Conservation (phyloP, 1,140 invertebrate species). For the Scaptomyza hsui region DNA sequence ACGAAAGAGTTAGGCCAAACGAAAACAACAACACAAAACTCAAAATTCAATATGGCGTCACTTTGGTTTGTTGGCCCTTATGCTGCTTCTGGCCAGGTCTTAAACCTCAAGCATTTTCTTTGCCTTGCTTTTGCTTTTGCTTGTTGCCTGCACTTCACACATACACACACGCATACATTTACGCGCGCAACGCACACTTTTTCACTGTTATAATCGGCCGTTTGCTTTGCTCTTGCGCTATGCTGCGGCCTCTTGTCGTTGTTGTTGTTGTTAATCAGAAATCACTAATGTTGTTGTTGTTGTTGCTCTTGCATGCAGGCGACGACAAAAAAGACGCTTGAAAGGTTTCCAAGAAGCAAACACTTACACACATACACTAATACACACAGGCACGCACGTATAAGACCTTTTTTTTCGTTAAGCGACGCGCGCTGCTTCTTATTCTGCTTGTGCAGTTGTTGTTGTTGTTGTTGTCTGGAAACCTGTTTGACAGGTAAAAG, state of each 20-base stretch:
- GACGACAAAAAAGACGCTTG: slow-evolving; percentile 63
- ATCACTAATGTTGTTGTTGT: slow-evolving; percentile 55
- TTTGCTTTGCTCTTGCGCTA: slow-evolving; percentile 53
- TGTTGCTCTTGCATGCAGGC: slow-evolving; percentile 48
- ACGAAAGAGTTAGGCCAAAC: slow-evolving; percentile 14
- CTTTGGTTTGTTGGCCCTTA: slow-evolving; percentile 45
- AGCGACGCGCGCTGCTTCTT: slow-evolving; percentile 39
- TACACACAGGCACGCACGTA: slow-evolving; percentile 1
- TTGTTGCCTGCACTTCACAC: slow-evolving; percentile 33
- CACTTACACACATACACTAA: slow-evolving; percentile 4
- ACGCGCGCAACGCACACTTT: slow-evolving; percentile 24
- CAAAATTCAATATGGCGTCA: slow-evolving; percentile 54
- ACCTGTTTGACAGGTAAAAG: slow-evolving; percentile 78
- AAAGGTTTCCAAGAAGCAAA: slow-evolving; percentile 80
- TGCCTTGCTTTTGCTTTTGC: slow-evolving; percentile 11
- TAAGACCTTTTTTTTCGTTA: slow-evolving; percentile 36
- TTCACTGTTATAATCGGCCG: slow-evolving; percentile 62
- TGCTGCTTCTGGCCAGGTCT: slow-evolving; percentile 38
- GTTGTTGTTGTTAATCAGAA: slow-evolving; percentile 62
- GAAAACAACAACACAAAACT: slow-evolving; percentile 34
- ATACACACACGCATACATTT: slow-evolving; percentile 9
- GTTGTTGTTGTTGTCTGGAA: slow-evolving; percentile 45
- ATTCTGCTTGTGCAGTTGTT: slow-evolving; percentile 27
- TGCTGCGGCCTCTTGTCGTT: slow-evolving; percentile 31
- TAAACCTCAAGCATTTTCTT: slow-evolving; percentile 51